phyloP scores from a whole-genome alignment of 1,140 invertebrate species.

The Saccostrea echinata region DNA sequence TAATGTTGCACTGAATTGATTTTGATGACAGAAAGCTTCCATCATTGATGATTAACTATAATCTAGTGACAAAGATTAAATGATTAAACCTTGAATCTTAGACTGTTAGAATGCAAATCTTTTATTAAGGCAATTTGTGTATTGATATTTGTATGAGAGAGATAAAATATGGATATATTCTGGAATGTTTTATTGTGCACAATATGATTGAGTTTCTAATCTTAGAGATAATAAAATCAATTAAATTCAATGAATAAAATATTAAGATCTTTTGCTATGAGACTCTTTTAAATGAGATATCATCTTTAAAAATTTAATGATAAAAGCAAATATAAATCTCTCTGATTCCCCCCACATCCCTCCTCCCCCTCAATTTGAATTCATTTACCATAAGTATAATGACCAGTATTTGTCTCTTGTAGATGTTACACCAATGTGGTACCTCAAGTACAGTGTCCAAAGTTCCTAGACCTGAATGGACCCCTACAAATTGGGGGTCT shows the following conservation, averaged over 20 bases:
- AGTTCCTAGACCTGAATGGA: constrained; percentile 96
- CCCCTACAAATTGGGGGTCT: constrained; percentile 96
- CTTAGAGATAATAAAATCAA: no score
- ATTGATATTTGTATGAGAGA: background rate
- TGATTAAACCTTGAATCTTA: background rate
- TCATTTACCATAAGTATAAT: no score
- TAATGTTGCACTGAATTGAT: background rate
- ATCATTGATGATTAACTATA: background rate
- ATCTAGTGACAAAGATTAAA: background rate
- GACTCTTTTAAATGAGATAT: no score
- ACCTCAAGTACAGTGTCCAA: constrained; percentile 90
- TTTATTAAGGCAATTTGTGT: background rate
- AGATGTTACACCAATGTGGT: constrained; percentile 2
- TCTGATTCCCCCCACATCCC: no score
- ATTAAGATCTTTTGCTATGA: no score
- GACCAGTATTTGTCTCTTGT: background rate
- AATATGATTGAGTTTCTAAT: background rate
- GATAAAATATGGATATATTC: background rate
- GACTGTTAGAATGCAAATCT: background rate
- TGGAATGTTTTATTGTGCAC: background rate
- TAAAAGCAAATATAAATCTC: no score
- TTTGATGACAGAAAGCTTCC: background rate
- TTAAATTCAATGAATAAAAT: no score
- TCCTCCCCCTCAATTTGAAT: no score
- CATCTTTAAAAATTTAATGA: no score